A percentile compares a stretch with the other conserved stretches of the same genome.
phyloP scores from a whole-genome alignment of 2,888 invertebrate species.

The Poecilobothrus nobilitatus region DNA sequence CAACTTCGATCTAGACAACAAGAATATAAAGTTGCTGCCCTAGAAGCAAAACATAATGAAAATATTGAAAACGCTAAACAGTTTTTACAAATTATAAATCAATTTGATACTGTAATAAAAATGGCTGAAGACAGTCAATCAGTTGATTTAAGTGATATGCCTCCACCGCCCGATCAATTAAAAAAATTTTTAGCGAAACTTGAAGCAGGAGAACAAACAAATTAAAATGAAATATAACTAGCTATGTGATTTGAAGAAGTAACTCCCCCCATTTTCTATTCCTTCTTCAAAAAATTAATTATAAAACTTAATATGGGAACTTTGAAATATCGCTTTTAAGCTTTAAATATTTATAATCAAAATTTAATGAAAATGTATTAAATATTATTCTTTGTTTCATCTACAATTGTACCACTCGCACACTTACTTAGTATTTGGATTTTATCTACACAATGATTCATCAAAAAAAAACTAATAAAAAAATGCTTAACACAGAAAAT shows the following conservation, averaged over 20 bases:
- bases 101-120: conserved; percentile 73
- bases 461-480: no score
- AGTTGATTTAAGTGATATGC: conserved; percentile 77
- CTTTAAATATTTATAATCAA: no score
- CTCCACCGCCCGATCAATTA: conserved; percentile 57
- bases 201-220: conserved; percentile 30
- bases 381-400: no score
- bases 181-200: conserved; percentile 36
- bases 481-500: no score
- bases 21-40: conserved; percentile 71
- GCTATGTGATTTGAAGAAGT: conserved; percentile 39
- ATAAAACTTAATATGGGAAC: no score
- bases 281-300: conserved; percentile 38
- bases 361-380: no score
- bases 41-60: conserved; percentile 64
- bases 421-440: no score
- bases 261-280: conserved; percentile 25
- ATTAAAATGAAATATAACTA: conserved; percentile 26
- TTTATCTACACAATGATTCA: no score
- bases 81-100: conserved; percentile 66
- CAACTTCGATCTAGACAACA: conserved; percentile 54
- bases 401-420: no score
- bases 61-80: conserved; percentile 62
- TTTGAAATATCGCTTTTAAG: no score
- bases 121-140: conserved; percentile 66